Conservation (phyloP, 2,888 invertebrate species). For the Rhorus exstirpatorius region DNA sequence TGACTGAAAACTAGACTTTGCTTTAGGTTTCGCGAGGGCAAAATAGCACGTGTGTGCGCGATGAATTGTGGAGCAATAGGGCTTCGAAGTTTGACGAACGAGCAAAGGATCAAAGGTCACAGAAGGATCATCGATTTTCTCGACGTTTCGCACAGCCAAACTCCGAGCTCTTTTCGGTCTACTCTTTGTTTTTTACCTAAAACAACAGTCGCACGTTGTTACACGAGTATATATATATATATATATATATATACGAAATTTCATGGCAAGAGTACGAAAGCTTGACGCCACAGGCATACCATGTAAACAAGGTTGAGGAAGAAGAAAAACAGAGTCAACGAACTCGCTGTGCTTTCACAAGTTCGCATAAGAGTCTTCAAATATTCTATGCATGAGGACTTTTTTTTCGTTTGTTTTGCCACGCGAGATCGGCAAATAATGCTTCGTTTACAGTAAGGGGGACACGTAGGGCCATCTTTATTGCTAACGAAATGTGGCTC, state of each 20-base stretch:
- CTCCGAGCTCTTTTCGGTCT: constrained; percentile 12
- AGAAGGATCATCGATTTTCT: constrained; percentile 56
- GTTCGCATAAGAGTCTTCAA: background rate
- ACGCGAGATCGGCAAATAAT: constrained; percentile 32
- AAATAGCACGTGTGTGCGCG: constrained; percentile 33
- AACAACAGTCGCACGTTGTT: constrained; percentile 42
- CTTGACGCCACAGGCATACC: background rate
- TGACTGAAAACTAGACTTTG: constrained; percentile 13
- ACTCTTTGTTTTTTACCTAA: constrained; percentile 29
- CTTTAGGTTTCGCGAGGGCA: constrained; percentile 3
- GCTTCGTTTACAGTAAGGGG: background rate
- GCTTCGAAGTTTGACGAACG: constrained; percentile 60
- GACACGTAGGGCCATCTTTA: background rate
- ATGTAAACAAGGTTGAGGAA: background rate
- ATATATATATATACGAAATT: constrained; percentile 27
- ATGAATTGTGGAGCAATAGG: constrained; percentile 33
- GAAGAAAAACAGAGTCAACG: background rate
- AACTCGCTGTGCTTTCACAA: background rate
- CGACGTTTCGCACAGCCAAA: constrained; percentile 7
- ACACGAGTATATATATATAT: too few species aligned
- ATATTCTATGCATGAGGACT: constrained; percentile 19
- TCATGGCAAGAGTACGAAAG: constrained; percentile 16
- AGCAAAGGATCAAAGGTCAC: constrained; percentile 47
- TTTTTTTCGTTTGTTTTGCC: background rate
- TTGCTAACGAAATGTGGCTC: background rate